A percentile compares a stretch with the other conserved stretches of the same genome.
Evolutionary conservation across 1,140 invertebrate species (phyloP).

Genomic region (Brachionus rubens): DNA sequence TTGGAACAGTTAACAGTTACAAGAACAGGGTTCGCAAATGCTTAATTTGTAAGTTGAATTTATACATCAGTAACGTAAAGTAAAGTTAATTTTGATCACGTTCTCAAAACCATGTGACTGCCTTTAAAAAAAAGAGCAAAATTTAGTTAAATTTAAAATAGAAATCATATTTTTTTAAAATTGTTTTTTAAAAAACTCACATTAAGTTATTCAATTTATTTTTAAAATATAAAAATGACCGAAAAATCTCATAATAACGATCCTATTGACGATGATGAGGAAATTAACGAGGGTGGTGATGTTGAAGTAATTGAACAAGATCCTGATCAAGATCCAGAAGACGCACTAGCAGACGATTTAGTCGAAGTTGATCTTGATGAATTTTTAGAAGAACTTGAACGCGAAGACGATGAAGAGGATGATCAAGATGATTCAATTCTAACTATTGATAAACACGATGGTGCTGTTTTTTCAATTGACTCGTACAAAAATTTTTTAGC

Average conservation of each 20-base stretch:
- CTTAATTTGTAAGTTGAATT: no score
- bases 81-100: no score
- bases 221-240: slow-evolving; percentile 9
- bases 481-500: slow-evolving; percentile 35
- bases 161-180: no score
- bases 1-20: no score
- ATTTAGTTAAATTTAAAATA: no score
- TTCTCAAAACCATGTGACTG: no score
- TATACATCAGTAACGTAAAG: no score
- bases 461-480: slow-evolving; percentile 32
- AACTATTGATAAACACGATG: slow-evolving; percentile 16
- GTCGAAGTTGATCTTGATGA: slow-evolving; percentile 25
- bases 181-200: no score
- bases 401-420: slow-evolving; percentile 8
- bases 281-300: not conserved
- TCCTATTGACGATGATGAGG: not conserved
- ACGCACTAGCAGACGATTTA: not conserved
- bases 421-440: slow-evolving; percentile 15
- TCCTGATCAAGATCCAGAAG: not conserved
- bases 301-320: slow-evolving; percentile 19
- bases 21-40: no score
- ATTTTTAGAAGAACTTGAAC: not conserved
- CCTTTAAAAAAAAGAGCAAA: no score
- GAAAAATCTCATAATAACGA: not conserved
- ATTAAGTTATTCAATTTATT: no score